phyloP scores from a whole-genome alignment of 2,888 invertebrate genomes.

The Drosophila ezoana region DNA sequence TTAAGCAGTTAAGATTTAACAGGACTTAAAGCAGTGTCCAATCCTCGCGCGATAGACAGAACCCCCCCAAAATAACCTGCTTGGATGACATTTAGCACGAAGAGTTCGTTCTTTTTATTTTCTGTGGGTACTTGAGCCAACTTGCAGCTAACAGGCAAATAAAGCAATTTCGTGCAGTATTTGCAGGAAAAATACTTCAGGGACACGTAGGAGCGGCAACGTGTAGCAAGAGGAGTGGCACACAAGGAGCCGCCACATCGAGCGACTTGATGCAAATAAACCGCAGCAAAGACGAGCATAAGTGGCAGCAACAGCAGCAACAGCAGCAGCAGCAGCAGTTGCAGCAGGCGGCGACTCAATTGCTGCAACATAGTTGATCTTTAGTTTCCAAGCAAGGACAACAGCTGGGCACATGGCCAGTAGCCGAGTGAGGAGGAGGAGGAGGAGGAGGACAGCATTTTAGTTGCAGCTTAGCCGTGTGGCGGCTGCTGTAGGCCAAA shows the following conservation, averaged over 20 bases:
- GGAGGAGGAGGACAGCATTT: conserved; percentile 15
- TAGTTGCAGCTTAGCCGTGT: conserved; percentile 34
- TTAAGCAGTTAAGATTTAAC: neutral
- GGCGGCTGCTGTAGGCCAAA: conserved; percentile 40
- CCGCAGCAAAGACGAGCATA: conserved; percentile 41
- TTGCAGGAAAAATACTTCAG: conserved; percentile 50
- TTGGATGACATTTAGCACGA: conserved; percentile 37
- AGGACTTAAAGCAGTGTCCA: conserved; percentile 15
- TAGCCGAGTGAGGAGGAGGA: neutral
- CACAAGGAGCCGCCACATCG: conserved; percentile 29
- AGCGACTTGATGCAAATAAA: conserved; percentile 59
- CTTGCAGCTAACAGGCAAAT: conserved; percentile 49
- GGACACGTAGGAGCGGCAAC: conserved; percentile 16
- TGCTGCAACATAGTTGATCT: conserved; percentile 20
- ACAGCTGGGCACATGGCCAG: conserved; percentile 32
- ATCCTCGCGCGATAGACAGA: conserved; percentile 1
- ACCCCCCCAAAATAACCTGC: neutral
- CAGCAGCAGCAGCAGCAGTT: conserved; percentile 30
- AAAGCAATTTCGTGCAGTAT: conserved; percentile 66
- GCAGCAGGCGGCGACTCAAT: conserved; percentile 30
- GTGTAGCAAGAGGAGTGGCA: neutral
- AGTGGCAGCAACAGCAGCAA: conserved; percentile 31
- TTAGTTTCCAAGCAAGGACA: conserved; percentile 30
- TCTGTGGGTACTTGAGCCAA: conserved; percentile 37
- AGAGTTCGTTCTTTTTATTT: conserved; percentile 15